phyloP scores from a whole-genome alignment of 2,113 vertebrate genomes.

The Oceanodroma tethys region DNA sequence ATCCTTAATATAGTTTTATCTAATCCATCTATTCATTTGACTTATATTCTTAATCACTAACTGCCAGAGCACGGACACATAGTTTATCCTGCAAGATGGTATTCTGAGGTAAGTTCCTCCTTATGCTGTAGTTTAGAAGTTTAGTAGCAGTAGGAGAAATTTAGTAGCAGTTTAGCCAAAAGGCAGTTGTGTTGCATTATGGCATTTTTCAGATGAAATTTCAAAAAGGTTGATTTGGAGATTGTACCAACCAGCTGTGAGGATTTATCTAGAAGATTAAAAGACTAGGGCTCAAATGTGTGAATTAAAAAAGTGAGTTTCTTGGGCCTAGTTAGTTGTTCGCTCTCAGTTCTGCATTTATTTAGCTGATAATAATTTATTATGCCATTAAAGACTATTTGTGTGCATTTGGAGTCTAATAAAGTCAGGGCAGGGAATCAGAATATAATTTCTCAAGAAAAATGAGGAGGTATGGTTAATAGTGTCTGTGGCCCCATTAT shows the following conservation, averaged over 20 bases:
- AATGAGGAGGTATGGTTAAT: not conserved
- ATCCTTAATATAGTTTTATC: not conserved
- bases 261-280: not conserved
- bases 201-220: not conserved
- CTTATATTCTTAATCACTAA: not conserved
- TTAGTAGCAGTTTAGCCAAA: not conserved
- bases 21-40: not conserved
- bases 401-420: not conserved
- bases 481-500: not conserved
- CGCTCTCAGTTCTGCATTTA: not conserved
- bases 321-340: not conserved
- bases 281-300: not conserved
- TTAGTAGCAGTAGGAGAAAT: not conserved
- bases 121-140: not conserved
- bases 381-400: not conserved
- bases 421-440: not conserved
- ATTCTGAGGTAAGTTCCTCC: not conserved
- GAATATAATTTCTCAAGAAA: slow-evolving; percentile 4
- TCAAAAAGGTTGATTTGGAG: not conserved
- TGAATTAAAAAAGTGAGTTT: not conserved
- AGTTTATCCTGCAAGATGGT: not conserved
- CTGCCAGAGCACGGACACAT: not conserved
- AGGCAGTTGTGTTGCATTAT: not conserved
- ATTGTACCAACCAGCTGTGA: not conserved
- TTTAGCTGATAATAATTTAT: not conserved